These are phyloP conservation scores for Spongilla lacustris DNA, from an alignment of 37 sponge, comb jelly and placozoan genomes.

Conservation along the genomic window DNA sequence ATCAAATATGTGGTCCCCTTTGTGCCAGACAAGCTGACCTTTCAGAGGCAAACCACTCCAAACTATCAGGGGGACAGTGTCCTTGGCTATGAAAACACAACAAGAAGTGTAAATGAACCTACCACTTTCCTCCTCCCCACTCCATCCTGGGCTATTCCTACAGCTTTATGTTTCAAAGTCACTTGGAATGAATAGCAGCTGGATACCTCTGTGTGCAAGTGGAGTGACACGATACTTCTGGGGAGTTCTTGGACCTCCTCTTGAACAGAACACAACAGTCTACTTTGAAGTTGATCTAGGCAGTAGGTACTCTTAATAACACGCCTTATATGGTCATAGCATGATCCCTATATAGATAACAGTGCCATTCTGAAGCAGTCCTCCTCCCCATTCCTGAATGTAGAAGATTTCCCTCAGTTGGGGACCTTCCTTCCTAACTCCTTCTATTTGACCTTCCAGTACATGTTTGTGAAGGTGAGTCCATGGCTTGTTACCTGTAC, in stretches of 20 bases:
- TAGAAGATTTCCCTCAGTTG: not conserved
- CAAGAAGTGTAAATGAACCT: not conserved
- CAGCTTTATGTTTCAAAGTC: not conserved
- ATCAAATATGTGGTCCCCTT: not conserved
- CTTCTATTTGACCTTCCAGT: slow-evolving; percentile 34
- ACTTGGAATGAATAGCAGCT: not conserved
- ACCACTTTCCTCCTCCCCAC: not conserved
- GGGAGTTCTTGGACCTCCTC: not conserved
- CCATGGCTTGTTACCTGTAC: not conserved
- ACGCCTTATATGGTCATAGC: not conserved
- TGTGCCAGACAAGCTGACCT: not conserved
- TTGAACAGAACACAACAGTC: not conserved
- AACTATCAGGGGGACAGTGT: slow-evolving; percentile 3
- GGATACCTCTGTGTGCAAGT: not conserved
- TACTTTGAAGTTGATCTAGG: not conserved
- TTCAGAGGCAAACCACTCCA: slow-evolving; percentile 7
- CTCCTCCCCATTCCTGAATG: not conserved
- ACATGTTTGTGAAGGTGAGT: slow-evolving; percentile 71
- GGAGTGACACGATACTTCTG: not conserved
- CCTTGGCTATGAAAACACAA: not conserved
- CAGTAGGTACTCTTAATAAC: not conserved
- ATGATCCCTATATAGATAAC: not conserved
- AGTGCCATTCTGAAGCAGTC: not conserved
- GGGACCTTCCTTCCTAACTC: slow-evolving; percentile 35
- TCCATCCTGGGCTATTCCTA: not conserved